Conservation (phyloP, 2,797 vertebrate genomes). For the Sylvilagus floridanus region DNA sequence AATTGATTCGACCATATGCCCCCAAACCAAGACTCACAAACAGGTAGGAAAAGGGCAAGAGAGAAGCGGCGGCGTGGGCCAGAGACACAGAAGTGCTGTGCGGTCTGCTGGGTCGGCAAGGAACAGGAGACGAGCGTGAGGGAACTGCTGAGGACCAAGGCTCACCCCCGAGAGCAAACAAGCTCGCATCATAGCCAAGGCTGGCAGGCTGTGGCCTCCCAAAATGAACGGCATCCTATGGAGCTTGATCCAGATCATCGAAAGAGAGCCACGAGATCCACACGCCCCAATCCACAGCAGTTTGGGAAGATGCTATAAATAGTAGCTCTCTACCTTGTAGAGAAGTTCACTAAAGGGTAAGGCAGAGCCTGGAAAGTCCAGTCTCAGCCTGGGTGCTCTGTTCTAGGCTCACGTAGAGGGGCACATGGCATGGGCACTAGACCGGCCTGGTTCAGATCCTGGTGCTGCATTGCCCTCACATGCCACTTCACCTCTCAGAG, state of each 20-base stretch:
- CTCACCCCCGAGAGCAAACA: neutral
- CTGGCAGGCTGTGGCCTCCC: neutral
- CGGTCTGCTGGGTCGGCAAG: neutral
- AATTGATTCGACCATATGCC: slow-evolving; percentile 73
- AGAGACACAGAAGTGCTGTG: neutral
- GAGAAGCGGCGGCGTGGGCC: accelerated
- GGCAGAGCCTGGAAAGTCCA: neutral
- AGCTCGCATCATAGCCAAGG: accelerated
- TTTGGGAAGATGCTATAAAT: neutral
- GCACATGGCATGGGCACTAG: accelerated
- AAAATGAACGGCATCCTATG: neutral
- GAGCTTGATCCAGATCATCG: neutral
- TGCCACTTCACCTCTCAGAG: neutral
- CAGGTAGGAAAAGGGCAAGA: neutral
- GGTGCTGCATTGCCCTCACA: accelerated
- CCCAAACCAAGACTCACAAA: slow-evolving; percentile 65
- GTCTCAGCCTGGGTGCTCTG: accelerated
- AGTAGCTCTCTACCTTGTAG: neutral
- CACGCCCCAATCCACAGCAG: accelerated
- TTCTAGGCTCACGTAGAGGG: neutral
- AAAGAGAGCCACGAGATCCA: neutral
- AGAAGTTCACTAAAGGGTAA: neutral
- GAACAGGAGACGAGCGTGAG: neutral
- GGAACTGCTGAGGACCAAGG: neutral
- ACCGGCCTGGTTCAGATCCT: neutral